Base-by-base conservation (phyloP, 2,797 vertebrate species). In the Helostoma temminkii region DNA sequence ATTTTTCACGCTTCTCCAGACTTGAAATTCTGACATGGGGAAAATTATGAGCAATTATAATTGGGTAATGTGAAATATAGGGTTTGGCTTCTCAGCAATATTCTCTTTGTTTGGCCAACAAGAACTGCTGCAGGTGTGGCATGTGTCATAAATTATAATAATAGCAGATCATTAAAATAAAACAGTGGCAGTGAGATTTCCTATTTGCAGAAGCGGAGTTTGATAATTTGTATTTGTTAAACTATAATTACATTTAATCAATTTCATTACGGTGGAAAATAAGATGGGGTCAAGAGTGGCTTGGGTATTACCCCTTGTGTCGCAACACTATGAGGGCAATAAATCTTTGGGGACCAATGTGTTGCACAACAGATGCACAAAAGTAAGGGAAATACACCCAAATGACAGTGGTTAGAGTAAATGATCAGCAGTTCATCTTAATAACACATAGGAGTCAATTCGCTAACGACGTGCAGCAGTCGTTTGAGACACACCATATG, bases 151-250 rank as follows among this genome's bases (percentile, higher is more conserved):
- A 86, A 90, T 92, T 82, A 80, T 50, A 84, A 85, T 85, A 83
- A 88, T 25, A 55, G 76, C 62, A 52, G 59, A 88, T 85, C 84
- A 83, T 80, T 87, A 80, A 85, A 89, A 76, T 75, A 58, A 86
- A 90, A 81, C 68, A 77, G 77, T 2, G 18, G 74, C 47, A 15
- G 69, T 49, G 7, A 22, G 50, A 65, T 82, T 72, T 84, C 75
- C 65, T 26, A 62, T 39, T 22, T 19, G 21, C 45, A 12, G 66
- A 43, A 56, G 73, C 58, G 0, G 59, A 75, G 76, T 46, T 76
- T 55, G 65, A 90, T 86, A 28, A 89, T 91, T 88, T 91, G 85
- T 90, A 90, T 91, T 85, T 89, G 90, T 91, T 91, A 88, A 89
- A 89, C 84, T n/a, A 65, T 53, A 82, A 90, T 92, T 90, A 87